These are phyloP conservation scores for Orchesella flavescens DNA, from an alignment of 2,888 invertebrate genomes.

Conservation along the genomic window DNA sequence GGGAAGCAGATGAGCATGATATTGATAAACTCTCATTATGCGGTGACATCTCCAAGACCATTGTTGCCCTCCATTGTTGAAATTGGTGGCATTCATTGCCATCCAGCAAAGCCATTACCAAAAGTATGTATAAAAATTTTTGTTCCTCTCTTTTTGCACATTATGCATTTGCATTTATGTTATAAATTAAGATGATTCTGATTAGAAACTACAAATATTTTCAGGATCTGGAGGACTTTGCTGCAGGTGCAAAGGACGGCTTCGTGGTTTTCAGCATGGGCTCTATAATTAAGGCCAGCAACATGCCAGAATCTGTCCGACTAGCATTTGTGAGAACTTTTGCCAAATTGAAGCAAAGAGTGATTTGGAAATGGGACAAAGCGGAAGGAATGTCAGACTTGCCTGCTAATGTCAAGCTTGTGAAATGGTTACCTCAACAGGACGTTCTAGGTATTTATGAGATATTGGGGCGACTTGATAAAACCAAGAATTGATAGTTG, in stretches of 20 bases:
- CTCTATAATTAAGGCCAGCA: slow-evolving; percentile 39
- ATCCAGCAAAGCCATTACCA: slow-evolving; percentile 69
- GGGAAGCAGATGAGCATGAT: slow-evolving; percentile 68
- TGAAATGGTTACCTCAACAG: slow-evolving; percentile 58
- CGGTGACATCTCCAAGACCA: slow-evolving; percentile 70
- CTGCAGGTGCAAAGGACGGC: slow-evolving; percentile 72
- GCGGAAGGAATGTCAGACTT: slow-evolving; percentile 75
- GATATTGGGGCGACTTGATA: no score
- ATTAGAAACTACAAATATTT: background rate
- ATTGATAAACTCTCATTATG: slow-evolving; percentile 72
- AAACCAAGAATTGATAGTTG: no score
- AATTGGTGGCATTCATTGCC: slow-evolving; percentile 73
- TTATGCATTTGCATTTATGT: no score
- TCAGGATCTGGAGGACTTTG: slow-evolving; percentile 47
- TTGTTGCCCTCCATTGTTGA: slow-evolving; percentile 72
- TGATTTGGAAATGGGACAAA: slow-evolving; percentile 83
- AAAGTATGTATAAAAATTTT: slow-evolving; percentile 55
- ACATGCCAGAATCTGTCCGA: slow-evolving; percentile 76
- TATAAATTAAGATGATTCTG: no score
- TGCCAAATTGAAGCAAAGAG: slow-evolving; percentile 78
- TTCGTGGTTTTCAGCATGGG: slow-evolving; percentile 63
- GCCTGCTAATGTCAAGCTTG: slow-evolving; percentile 73
- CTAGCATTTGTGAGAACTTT: slow-evolving; percentile 78
- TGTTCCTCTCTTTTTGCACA: background rate
- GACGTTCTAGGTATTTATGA: slow-evolving; percentile 36